Percentiles rank a stretch among this genome's conserved stretches.
Conservation (phyloP, 2,113 vertebrate species). For the Scalopus aquaticus region DNA sequence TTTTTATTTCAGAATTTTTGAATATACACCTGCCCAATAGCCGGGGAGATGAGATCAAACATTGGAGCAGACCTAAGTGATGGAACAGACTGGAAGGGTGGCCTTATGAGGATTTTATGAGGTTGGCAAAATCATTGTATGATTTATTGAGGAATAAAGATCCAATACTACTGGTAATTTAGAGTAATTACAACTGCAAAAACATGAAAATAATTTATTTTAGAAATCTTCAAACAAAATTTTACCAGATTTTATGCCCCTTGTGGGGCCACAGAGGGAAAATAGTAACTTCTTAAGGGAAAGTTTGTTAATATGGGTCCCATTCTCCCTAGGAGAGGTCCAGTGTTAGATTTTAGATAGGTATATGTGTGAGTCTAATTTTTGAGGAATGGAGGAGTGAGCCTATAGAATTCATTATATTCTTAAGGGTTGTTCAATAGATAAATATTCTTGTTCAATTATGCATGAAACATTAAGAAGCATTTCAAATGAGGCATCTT, state of each 20-base stretch:
- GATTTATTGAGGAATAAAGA: neutral
- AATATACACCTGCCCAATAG: neutral
- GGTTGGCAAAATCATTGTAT: neutral
- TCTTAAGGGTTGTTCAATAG: too few relatives aligned
- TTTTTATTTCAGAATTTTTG: neutral
- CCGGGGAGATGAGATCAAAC: neutral
- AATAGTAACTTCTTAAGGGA: conserved; percentile 1
- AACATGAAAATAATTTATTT: neutral
- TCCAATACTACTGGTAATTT: neutral
- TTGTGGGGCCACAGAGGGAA: neutral
- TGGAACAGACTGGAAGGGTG: neutral
- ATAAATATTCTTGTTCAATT: too few relatives aligned
- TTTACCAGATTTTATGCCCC: neutral
- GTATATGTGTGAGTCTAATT: neutral
- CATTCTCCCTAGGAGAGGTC: neutral
- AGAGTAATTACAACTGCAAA: neutral
- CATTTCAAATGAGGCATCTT: neutral
- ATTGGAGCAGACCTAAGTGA: neutral
- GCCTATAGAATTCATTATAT: neutral
- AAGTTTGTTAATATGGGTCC: neutral
- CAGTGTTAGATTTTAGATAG: neutral
- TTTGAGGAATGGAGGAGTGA: neutral
- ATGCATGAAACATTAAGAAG: neutral
- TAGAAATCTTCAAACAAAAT: neutral
- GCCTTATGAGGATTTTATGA: neutral